Evolutionary conservation across 1,140 invertebrate genomes (phyloP).

Genomic region (Andrena cerasifolii): DNA sequence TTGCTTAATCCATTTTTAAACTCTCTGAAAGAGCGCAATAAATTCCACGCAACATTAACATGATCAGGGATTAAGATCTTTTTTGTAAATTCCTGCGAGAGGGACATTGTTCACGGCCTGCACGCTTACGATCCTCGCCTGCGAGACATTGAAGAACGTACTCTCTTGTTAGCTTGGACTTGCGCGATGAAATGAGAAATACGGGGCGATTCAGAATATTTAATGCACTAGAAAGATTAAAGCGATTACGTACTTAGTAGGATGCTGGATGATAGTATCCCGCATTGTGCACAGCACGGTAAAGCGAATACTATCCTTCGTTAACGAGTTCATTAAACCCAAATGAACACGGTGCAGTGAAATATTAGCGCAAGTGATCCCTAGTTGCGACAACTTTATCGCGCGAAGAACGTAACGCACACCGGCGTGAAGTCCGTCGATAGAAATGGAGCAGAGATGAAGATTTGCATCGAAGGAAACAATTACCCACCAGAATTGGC

Average conservation of each 20-base stretch:
- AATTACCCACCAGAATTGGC: no score
- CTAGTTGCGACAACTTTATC: background rate
- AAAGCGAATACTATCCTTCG: background rate
- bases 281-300: conserved; percentile 5
- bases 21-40: background rate
- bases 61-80: background rate
- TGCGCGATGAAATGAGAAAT: conserved; percentile 22
- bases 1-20: background rate
- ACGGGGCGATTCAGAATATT: conserved; percentile 38
- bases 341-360: background rate
- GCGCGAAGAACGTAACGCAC: no score
- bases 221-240: conserved; percentile 43
- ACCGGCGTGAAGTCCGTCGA: no score
- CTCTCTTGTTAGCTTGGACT: background rate
- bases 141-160: conserved; percentile 2
- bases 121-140: conserved; percentile 11
- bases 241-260: conserved; percentile 21
- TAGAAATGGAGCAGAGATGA: no score
- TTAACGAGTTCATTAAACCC: conserved; percentile 44
- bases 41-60: background rate
- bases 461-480: no score
- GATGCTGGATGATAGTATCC: conserved; percentile 21
- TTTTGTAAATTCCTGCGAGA: background rate
- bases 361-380: background rate
- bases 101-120: conserved; percentile 5